Conservation (phyloP, 2,888 invertebrate genomes). For the Agrotis ipsilon region DNA sequence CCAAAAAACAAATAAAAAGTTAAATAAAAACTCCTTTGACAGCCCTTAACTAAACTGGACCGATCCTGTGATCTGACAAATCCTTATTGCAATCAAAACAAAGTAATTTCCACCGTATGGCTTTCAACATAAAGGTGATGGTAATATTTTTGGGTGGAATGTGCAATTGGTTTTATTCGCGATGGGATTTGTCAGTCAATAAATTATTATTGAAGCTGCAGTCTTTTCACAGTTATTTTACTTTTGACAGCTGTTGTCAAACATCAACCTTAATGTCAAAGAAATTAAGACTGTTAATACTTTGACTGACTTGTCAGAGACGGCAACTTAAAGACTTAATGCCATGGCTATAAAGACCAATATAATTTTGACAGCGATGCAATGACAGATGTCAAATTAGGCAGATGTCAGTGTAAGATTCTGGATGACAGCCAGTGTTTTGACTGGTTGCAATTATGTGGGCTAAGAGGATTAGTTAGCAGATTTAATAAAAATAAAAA, state of each 20-base stretch:
- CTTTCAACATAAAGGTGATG: constrained; percentile 16
- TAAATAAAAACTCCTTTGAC: constrained; percentile 58
- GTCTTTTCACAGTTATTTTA: not conserved
- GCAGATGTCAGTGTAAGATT: constrained; percentile 42
- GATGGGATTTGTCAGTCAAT: constrained; percentile 84
- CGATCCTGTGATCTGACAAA: constrained; percentile 38
- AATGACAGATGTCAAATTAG: too few species aligned
- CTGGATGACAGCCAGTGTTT: constrained; percentile 73
- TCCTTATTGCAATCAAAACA: constrained; percentile 7
- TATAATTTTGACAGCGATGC: too few species aligned
- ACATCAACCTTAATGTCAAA: too few species aligned
- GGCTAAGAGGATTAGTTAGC: constrained; percentile 75
- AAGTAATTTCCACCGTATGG: constrained; percentile 49
- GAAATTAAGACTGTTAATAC: too few species aligned
- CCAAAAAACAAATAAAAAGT: constrained; percentile 8
- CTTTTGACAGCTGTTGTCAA: too few species aligned
- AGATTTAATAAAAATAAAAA: constrained; percentile 47
- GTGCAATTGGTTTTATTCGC: constrained; percentile 47
- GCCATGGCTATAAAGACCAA: too few species aligned
- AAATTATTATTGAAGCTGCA: constrained; percentile 67
- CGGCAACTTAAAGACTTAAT: too few species aligned
- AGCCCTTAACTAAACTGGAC: constrained; percentile 64
- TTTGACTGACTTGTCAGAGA: too few species aligned
- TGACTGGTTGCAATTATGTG: constrained; percentile 79
- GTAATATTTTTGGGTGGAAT: not conserved